Conservation (phyloP, 2,113 vertebrate species). For the Apaloderma vittatum region DNA sequence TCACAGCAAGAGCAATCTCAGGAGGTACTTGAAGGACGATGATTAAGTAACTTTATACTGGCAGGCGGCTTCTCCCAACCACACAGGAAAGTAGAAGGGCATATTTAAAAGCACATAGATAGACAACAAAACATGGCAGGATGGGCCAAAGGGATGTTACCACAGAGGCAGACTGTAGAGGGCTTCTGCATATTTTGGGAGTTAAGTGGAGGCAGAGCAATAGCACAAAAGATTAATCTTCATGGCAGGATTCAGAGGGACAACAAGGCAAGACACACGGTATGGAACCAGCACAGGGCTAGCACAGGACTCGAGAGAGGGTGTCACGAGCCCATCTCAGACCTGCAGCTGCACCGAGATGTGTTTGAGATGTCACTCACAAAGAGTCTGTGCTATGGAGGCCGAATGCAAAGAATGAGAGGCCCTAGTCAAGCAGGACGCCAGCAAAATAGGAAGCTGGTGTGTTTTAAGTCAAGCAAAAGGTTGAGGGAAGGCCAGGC, state of each 20-base stretch:
- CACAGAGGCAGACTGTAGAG: not conserved
- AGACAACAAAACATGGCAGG: not conserved
- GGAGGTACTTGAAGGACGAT: not conserved
- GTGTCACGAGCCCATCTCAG: not conserved
- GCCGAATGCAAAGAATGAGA: not conserved
- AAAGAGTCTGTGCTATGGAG: no score
- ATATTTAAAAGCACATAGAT: not conserved
- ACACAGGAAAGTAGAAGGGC: not conserved
- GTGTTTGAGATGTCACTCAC: not conserved
- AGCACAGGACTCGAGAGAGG: not conserved
- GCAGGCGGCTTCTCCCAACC: not conserved
- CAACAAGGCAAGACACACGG: not conserved
- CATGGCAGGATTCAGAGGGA: not conserved
- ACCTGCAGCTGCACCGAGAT: not conserved
- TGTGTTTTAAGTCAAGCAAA: not conserved
- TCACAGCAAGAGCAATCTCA: not conserved
- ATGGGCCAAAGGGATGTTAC: not conserved
- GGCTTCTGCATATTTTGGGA: not conserved
- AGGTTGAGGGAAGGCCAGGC: not conserved
- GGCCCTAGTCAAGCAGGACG: not conserved
- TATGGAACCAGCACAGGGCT: not conserved
- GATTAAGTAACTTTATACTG: not conserved
- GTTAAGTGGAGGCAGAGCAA: not conserved
- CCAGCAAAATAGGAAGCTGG: not conserved
- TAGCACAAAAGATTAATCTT: accelerated